Evolutionary conservation across 2,888 invertebrate species (phyloP).

Genomic region (Eucera pruinosa): DNA sequence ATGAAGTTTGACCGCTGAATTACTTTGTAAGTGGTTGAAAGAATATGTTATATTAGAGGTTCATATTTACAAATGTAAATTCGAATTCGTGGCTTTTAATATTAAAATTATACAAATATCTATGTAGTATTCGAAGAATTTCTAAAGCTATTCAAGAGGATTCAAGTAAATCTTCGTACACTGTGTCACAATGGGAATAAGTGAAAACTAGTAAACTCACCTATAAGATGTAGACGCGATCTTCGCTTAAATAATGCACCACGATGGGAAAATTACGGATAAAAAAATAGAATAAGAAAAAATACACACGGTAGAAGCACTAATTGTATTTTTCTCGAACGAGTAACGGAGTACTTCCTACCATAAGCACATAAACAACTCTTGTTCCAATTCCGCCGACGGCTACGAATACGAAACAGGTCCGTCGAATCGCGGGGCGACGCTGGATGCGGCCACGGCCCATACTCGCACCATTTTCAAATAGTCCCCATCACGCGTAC

Average conservation of each 20-base stretch:
- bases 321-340: constrained; percentile 27
- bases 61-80: constrained; percentile 9
- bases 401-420: constrained; percentile 75
- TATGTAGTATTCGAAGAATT: not conserved
- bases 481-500: constrained; percentile 69
- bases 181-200: constrained; percentile 11
- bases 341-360: constrained; percentile 47
- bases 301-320: constrained; percentile 37
- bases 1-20: no score
- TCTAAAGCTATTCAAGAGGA: no score
- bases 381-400: constrained; percentile 76
- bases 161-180: not conserved
- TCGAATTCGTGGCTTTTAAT: not conserved
- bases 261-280: constrained; percentile 29
- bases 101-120: no score
- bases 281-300: constrained; percentile 13
- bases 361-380: constrained; percentile 75
- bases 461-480: constrained; percentile 75
- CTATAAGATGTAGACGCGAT: constrained; percentile 48
- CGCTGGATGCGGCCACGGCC: constrained; percentile 73
- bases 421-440: constrained; percentile 76
- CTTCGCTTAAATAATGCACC: constrained; percentile 45
- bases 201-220: constrained; percentile 58
- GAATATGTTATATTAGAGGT: constrained; percentile 1
- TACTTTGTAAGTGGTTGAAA: not conserved